Evolutionary conservation across 2,888 invertebrate genomes (phyloP).

Genomic region (Ormyrus labotus): DNA sequence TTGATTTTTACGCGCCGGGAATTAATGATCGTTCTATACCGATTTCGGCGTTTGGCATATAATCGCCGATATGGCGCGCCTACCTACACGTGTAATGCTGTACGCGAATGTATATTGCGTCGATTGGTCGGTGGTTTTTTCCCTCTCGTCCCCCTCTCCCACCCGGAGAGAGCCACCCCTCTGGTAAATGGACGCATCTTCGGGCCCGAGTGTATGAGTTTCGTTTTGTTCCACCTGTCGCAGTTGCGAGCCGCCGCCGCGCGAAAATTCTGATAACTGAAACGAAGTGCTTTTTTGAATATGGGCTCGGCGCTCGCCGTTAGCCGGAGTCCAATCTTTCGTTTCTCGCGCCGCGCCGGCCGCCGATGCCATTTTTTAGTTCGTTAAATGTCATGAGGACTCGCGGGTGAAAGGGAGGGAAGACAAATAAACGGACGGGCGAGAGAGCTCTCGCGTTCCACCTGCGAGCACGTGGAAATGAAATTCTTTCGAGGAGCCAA

Average conservation of each 20-base stretch:
- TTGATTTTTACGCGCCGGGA: slow-evolving; percentile 75
- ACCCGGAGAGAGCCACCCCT: too few relatives aligned
- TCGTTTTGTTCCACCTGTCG: slow-evolving; percentile 36
- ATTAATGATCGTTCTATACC: slow-evolving; percentile 73
- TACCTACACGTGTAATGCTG: slow-evolving; percentile 3
- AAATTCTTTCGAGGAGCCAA: too few relatives aligned
- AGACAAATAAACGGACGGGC: neutral
- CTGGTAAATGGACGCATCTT: neutral
- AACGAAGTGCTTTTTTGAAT: slow-evolving; percentile 26
- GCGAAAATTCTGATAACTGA: slow-evolving; percentile 41
- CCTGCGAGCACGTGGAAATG: too few relatives aligned
- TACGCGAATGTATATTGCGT: slow-evolving; percentile 17
- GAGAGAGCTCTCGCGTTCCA: too few relatives aligned
- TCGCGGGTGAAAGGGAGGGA: neutral
- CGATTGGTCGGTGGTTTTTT: slow-evolving; percentile 23
- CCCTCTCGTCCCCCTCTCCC: neutral
- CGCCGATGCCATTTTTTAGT: neutral
- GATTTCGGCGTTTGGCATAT: slow-evolving; percentile 71
- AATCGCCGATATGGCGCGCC: slow-evolving; percentile 60
- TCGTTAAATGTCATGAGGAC: slow-evolving; percentile 26
- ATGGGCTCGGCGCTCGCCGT: too few relatives aligned
- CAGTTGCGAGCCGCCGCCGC: neutral
- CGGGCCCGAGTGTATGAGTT: neutral
- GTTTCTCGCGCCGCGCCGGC: neutral
- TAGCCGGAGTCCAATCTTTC: neutral